These are phyloP conservation scores for Dufourea novaeangliae DNA, from an alignment of 1,140 invertebrate genomes.

Conservation along the genomic window DNA sequence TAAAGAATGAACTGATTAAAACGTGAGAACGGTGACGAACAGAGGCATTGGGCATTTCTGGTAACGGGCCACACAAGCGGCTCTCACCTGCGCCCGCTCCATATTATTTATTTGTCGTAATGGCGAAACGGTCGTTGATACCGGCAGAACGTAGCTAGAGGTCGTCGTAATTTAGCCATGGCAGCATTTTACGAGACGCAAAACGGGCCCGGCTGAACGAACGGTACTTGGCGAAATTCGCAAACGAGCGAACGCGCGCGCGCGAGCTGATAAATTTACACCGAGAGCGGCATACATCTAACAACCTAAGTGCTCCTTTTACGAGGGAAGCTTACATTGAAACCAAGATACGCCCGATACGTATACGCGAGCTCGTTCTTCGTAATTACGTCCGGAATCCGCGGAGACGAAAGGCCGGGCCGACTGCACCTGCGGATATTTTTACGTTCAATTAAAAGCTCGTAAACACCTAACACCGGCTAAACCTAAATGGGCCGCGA, in stretches of 20 bases:
- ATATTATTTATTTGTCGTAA: constrained; percentile 49
- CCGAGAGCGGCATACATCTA: constrained; percentile 50
- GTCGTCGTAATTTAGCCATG: constrained; percentile 46
- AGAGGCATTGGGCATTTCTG: neutral
- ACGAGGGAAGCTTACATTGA: constrained; percentile 52
- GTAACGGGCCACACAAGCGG: constrained; percentile 18
- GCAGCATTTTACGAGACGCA: constrained; percentile 50
- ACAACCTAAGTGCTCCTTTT: constrained; percentile 47
- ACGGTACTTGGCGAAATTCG: constrained; percentile 37
- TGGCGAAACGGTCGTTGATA: constrained; percentile 16
- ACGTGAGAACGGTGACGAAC: neutral
- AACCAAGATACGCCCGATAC: constrained; percentile 30
- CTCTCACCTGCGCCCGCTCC: constrained; percentile 36
- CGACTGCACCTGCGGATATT: constrained; percentile 60
- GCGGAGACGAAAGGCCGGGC: neutral
- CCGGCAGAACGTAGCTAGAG: neutral
- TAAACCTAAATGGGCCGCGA: constrained; percentile 51
- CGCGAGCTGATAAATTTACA: constrained; percentile 63
- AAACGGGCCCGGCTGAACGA: neutral
- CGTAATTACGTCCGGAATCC: constrained; percentile 47
- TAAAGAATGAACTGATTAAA: neutral
- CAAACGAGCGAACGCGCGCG: constrained; percentile 14
- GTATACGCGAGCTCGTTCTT: constrained; percentile 21
- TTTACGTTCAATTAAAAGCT: constrained; percentile 67
- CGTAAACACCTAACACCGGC: constrained; percentile 52